Evolutionary conservation across 2,113 vertebrate genomes (phyloP).

Genomic region (Xiphorhynchus elegans): DNA sequence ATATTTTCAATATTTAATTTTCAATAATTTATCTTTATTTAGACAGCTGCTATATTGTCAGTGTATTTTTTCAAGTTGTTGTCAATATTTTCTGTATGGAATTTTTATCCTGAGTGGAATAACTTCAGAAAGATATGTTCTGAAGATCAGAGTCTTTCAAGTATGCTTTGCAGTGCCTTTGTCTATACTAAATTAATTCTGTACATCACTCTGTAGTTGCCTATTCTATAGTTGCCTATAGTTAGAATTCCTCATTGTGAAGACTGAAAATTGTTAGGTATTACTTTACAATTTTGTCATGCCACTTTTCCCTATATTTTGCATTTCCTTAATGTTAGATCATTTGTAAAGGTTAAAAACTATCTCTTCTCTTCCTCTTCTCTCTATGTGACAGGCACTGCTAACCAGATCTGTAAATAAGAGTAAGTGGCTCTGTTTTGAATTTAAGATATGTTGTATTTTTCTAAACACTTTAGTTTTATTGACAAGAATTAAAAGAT

Average conservation of each 20-base stretch:
- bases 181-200: background rate
- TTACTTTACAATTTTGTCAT: background rate
- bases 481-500: background rate
- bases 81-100: background rate
- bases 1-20: background rate
- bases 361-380: background rate
- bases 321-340: background rate
- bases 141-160: background rate
- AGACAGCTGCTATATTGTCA: background rate
- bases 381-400: background rate
- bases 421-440: background rate
- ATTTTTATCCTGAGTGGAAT: background rate
- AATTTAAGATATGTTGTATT: background rate
- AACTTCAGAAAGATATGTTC: background rate
- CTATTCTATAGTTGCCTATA: background rate
- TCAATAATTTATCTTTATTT: background rate
- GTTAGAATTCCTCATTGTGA: background rate
- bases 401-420: background rate
- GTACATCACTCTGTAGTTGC: background rate
- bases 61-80: background rate
- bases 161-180: background rate
- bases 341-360: background rate
- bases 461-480: background rate
- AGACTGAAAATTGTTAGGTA: background rate
- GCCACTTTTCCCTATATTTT: background rate